Evolutionary conservation across 1,140 invertebrate genomes (phyloP).

Genomic region (Tyrophagus putrescentiae): DNA sequence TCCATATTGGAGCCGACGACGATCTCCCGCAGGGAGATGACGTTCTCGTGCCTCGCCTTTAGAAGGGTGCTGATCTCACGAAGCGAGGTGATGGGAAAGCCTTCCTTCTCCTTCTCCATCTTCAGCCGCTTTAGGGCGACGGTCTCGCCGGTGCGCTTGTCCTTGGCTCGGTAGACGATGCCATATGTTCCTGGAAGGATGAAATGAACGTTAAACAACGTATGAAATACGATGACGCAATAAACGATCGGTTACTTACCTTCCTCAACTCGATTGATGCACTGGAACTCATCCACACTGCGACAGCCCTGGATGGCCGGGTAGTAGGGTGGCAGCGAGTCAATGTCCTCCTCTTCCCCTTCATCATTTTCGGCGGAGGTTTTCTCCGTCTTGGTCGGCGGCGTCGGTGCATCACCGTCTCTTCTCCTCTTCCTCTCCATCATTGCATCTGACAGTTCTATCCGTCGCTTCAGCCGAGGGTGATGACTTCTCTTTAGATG

Average conservation of each 20-base stretch:
- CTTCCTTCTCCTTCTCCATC: conserved; percentile 99
- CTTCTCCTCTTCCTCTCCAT: background rate
- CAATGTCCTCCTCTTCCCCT: conserved; percentile 21
- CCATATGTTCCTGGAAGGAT: conserved; percentile 59
- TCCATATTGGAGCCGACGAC: conserved; percentile 99
- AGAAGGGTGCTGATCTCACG: conserved; percentile 94
- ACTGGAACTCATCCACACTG: conserved; percentile 94
- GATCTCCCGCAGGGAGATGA: conserved; percentile 93
- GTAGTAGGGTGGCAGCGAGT: conserved; percentile 62
- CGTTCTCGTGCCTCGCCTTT: conserved; percentile 92
- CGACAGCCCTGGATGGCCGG: conserved; percentile 90
- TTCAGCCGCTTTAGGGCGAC: conserved; percentile 94
- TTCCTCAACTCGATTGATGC: conserved; percentile 91
- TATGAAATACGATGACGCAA: too few relatives aligned
- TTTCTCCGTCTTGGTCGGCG: too few relatives aligned
- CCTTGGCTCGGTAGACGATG: conserved; percentile 68
- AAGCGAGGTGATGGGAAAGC: conserved; percentile 96
- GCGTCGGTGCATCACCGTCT: background rate
- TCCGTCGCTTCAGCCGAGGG: too few relatives aligned
- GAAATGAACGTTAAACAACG: conserved; percentile 43
- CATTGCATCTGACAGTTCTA: background rate
- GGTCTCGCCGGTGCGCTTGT: conserved; percentile 85
- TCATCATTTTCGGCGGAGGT: background rate
- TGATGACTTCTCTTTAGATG: too few relatives aligned
- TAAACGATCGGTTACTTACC: conserved; percentile 50